Evolutionary conservation across 1,140 invertebrate genomes (phyloP).

Genomic region (Drosophila sp.): DNA sequence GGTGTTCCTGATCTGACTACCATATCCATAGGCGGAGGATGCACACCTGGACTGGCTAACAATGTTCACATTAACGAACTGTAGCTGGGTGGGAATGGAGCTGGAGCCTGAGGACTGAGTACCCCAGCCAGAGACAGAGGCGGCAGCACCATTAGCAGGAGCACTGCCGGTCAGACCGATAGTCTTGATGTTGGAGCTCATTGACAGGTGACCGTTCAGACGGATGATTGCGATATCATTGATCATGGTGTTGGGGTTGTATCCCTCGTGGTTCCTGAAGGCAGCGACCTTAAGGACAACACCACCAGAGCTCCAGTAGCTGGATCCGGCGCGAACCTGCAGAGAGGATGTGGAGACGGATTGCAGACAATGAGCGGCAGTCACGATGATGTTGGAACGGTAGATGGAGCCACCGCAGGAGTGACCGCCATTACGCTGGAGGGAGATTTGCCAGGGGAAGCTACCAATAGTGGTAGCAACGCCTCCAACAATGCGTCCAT

Average conservation of each 20-base stretch:
- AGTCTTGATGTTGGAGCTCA: constrained; percentile 74
- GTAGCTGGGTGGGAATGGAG: constrained; percentile 53
- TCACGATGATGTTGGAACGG: constrained; percentile 85
- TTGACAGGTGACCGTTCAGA: constrained; percentile 71
- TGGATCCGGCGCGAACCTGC: constrained; percentile 67
- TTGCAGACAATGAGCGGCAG: constrained; percentile 87
- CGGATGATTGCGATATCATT: constrained; percentile 86
- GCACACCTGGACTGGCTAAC: constrained; percentile 31
- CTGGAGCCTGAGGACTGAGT: constrained; percentile 49
- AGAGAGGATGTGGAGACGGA: constrained; percentile 58
- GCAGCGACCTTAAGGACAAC: constrained; percentile 33
- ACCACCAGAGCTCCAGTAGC: constrained; percentile 64
- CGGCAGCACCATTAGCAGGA: constrained; percentile 61
- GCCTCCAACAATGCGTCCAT: constrained; percentile 86
- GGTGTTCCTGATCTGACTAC: constrained; percentile 43
- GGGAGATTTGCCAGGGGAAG: constrained; percentile 86
- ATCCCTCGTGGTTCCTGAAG: constrained; percentile 66
- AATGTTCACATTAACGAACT: constrained; percentile 66
- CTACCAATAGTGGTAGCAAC: constrained; percentile 84
- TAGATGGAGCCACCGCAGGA: constrained; percentile 87
- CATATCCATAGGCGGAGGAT: constrained; percentile 50
- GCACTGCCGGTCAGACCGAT: constrained; percentile 68
- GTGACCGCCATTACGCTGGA: constrained; percentile 85
- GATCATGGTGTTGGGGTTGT: constrained; percentile 70
- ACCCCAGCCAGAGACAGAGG: constrained; percentile 85